phyloP scores from a whole-genome alignment of 2,888 invertebrate genomes.

The Pristionchus fissidentatus region DNA sequence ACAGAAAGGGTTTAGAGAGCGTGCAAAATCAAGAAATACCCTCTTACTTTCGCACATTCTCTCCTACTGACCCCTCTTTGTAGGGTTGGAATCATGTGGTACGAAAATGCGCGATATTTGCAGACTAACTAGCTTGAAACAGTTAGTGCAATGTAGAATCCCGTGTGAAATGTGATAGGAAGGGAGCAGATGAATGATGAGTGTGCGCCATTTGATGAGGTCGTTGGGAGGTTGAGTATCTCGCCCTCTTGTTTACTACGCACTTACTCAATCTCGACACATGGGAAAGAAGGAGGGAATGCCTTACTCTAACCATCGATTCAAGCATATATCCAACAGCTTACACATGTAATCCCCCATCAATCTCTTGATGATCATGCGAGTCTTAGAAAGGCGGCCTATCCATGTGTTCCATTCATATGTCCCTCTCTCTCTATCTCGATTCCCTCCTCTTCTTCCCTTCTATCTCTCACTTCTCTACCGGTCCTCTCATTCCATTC shows the following conservation, averaged over 20 bases:
- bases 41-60: no score
- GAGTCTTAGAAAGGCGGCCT: not conserved
- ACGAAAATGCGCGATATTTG: no score
- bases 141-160: no score
- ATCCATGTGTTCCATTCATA: not conserved
- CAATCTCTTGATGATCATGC: not conserved
- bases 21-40: no score
- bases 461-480: not conserved
- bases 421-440: not conserved
- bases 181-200: no score
- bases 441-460: not conserved
- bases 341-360: not conserved
- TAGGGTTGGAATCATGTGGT: no score
- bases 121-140: no score
- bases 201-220: slow-evolving; percentile 11
- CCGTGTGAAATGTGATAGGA: no score
- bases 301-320: not conserved
- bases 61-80: no score
- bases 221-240: slow-evolving; percentile 6
- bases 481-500: slow-evolving; percentile 21
- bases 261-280: not conserved
- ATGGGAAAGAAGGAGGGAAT: not conserved
- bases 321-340: not conserved
- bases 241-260: slow-evolving; percentile 29
- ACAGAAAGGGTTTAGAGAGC: no score